Base-by-base conservation (phyloP, 2,888 invertebrate species). In the Temnothorax ravouxi region DNA sequence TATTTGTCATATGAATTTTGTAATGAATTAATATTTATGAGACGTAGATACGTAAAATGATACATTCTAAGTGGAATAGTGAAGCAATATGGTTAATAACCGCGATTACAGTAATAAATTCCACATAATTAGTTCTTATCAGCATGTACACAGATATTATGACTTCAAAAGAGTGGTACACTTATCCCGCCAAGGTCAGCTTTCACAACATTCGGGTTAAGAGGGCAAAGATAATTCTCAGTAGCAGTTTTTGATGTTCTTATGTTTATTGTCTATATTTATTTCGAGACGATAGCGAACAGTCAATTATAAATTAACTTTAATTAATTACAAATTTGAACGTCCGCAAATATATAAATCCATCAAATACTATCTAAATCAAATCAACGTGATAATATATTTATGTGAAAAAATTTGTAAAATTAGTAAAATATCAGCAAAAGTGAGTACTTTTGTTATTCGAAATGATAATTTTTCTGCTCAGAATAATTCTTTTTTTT, bases 131-230 rank as follows among this genome's bases (percentile, higher is more conserved):
- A 81, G 41, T 11, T 52, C n/a, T 81, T 75, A 81, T 81, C 88
- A 80, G 72, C 76, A 44, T 76, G 29, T 41, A 62, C 25, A 52
- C 15, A 56, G 64, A 72, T 77, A 71, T 87, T 84, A 79, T 13
- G 66, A 86, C 34, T n/a, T 74, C 47, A 52, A 47, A 71, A 81
- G 25, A 75, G 13, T 71, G 50, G 41, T 67, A 41, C 62, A 83
- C 29, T 83, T 88, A 86, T 84, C 85, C 59, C 59, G 61, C 56
- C 74, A 64, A 84, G 87, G 84, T 88, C 88, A 87, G 62, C 84
- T 91, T 91, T 91, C 90, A 62, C 85, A 91, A 91, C 84, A 76
- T 76, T 71, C 61, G 34, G 84, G 67, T 89, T 77, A 71, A 87
- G 79, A 77, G 87, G 79, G 75, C 72, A 86, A 66, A 47, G 91